Evolutionary conservation across 2,888 invertebrate species (phyloP).

Genomic region (Tineola bisselliella): DNA sequence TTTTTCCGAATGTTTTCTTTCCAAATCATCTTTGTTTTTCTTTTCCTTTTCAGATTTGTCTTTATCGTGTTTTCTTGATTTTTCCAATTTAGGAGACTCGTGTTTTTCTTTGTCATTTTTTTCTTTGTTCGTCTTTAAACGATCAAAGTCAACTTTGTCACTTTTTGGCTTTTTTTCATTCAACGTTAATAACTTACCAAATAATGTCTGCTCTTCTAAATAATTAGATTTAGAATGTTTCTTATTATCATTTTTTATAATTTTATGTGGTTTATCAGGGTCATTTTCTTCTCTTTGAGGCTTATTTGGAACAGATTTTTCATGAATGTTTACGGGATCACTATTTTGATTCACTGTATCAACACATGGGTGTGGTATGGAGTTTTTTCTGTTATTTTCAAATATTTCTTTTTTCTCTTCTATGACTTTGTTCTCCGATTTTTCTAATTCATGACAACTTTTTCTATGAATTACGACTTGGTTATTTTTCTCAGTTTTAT

Average conservation of each 20-base stretch:
- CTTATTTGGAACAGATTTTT: slow-evolving; percentile 25
- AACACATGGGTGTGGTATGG: not conserved
- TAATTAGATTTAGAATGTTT: slow-evolving; percentile 26
- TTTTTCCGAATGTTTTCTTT: slow-evolving; percentile 33
- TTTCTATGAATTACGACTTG: slow-evolving; percentile 19
- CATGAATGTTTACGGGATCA: slow-evolving; percentile 14
- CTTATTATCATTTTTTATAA: slow-evolving; percentile 25
- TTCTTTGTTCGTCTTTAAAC: slow-evolving; percentile 36
- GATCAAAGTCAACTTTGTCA: slow-evolving; percentile 35
- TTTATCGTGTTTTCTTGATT: slow-evolving; percentile 35
- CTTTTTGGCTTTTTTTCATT: slow-evolving; percentile 49
- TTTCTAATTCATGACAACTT: slow-evolving; percentile 16
- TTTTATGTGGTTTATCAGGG: slow-evolving; percentile 27
- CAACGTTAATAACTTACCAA: slow-evolving; percentile 26
- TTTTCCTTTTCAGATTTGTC: slow-evolving; percentile 43
- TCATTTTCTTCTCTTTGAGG: slow-evolving; percentile 29
- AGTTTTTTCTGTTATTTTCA: slow-evolving; percentile 17
- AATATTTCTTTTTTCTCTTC: slow-evolving; percentile 23
- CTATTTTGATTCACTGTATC: not conserved
- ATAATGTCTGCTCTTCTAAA: slow-evolving; percentile 23
- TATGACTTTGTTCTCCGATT: slow-evolving; percentile 14
- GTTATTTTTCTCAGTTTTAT: slow-evolving; percentile 25
- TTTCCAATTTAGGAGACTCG: slow-evolving; percentile 39
- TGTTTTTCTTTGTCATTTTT: slow-evolving; percentile 52
- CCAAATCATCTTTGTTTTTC: slow-evolving; percentile 33